Base-by-base conservation (phyloP, 2,113 vertebrate genomes). In the Pao palembangensis region DNA sequence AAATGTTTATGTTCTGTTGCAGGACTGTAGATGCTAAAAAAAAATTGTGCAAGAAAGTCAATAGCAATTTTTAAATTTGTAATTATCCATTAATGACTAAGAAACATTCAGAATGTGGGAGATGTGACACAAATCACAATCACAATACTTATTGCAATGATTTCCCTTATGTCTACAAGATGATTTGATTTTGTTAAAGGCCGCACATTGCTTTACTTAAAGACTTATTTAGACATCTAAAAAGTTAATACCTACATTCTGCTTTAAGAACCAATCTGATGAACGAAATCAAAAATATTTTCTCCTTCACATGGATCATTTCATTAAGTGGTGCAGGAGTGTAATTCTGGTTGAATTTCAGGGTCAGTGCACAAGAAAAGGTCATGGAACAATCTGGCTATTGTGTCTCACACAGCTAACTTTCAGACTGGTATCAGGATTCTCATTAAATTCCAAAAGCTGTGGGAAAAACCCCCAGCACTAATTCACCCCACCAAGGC, bases 341-440 rank as follows among this genome's bases (percentile, higher is more conserved):
- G 38, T 19, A 34, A 18, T 14, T 47, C 17, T 7, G 14, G 7
- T 61, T 23, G 38, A 64, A 55, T 51, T 48, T 65, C 42, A 56
- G 20, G 0, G 19, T 54, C 17, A 64, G 67, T 16, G 21, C 48
- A 43, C 49, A 44, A 19, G 38, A 34, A 64, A 58, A n/a, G 17
- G 13, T 0, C 3, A 16, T 1, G 6, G 58, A 78, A 85, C 80
- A 88, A 62, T 38, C 71, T 64, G 17, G n/a, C 53, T 43, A 50
- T 79, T 80, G 83, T 86, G 50, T 51, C 52, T 48, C 51, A 73
- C 53, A 64, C 69, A 50, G 73, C 50, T 59, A 21, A 62, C 21
- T 81, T 75, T 72, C 75, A 68, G 6, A 31, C 48, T 17, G 20
- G 44, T 8, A 23, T 2, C 0, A 47, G 52, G 50, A 70, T 46